Evolutionary conservation across 2,797 vertebrate species (phyloP).

Genomic region (Catamblyrhynchus diadema): DNA sequence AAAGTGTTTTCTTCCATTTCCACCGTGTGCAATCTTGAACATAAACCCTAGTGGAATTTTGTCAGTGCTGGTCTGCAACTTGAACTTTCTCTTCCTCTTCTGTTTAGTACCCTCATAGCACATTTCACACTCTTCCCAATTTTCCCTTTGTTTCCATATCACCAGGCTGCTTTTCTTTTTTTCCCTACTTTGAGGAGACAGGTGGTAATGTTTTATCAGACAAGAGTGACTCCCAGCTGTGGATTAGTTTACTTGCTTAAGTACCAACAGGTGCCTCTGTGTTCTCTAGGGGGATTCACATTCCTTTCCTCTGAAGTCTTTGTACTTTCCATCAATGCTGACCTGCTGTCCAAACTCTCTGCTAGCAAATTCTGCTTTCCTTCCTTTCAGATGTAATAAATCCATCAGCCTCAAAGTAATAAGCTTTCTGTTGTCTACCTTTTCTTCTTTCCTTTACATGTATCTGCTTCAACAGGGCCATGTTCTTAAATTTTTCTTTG

Average conservation of each 20-base stretch:
- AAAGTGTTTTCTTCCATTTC: neutral
- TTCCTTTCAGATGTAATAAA: neutral
- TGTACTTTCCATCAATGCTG: neutral
- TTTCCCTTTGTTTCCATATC: neutral
- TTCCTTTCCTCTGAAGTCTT: neutral
- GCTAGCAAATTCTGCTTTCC: neutral
- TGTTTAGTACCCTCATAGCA: neutral
- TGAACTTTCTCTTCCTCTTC: neutral
- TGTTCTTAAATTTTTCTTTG: neutral
- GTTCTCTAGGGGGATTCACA: neutral
- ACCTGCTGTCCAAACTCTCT: neutral
- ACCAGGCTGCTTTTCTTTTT: neutral
- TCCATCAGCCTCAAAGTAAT: neutral
- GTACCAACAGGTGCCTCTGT: neutral
- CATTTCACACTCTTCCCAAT: rapidly evolving
- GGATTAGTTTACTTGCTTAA: neutral
- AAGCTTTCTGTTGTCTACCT: neutral
- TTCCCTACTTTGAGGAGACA: rapidly evolving
- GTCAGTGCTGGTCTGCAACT: neutral
- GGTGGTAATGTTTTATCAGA: neutral
- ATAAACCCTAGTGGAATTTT: neutral
- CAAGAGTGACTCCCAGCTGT: neutral
- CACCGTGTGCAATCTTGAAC: neutral
- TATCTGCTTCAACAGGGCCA: neutral
- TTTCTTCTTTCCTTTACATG: neutral